phyloP scores from a whole-genome alignment of 2,888 invertebrate species.

The Aromia moschata region DNA sequence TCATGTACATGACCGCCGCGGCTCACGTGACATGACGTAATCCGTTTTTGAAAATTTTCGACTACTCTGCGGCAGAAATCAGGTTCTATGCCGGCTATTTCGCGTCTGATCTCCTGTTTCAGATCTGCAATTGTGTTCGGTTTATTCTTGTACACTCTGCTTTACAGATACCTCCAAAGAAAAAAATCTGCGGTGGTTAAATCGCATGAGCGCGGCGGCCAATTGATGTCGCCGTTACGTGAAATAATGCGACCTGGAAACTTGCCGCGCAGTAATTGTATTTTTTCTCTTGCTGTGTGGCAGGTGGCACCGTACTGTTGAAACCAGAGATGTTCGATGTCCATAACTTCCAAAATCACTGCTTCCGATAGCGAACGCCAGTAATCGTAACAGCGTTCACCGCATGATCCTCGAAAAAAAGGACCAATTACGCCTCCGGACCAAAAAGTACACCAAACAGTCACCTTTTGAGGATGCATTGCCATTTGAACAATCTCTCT shows the following conservation, averaged over 20 bases:
- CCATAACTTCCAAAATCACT: background rate
- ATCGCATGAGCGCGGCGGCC: too few species aligned
- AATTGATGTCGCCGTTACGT: too few species aligned
- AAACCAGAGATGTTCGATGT: background rate
- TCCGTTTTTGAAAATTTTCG: too few species aligned
- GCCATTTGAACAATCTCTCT: background rate
- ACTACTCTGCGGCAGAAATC: too few species aligned
- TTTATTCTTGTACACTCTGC: too few species aligned
- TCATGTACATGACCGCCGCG: too few species aligned
- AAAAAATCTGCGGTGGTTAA: too few species aligned
- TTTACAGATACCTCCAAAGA: too few species aligned
- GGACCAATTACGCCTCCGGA: background rate
- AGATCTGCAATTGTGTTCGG: too few species aligned
- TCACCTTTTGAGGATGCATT: background rate
- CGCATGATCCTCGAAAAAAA: background rate
- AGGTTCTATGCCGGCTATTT: too few species aligned
- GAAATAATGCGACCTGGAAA: background rate
- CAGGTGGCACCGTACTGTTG: background rate
- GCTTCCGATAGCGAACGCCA: background rate
- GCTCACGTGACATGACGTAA: too few species aligned
- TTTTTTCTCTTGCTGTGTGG: background rate
- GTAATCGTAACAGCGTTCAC: background rate
- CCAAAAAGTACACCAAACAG: background rate
- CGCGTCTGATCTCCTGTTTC: too few species aligned
- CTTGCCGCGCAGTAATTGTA: background rate